These are phyloP conservation scores for Ephialtes manifestator DNA, from an alignment of 2,888 invertebrate genomes.

Conservation along the genomic window DNA sequence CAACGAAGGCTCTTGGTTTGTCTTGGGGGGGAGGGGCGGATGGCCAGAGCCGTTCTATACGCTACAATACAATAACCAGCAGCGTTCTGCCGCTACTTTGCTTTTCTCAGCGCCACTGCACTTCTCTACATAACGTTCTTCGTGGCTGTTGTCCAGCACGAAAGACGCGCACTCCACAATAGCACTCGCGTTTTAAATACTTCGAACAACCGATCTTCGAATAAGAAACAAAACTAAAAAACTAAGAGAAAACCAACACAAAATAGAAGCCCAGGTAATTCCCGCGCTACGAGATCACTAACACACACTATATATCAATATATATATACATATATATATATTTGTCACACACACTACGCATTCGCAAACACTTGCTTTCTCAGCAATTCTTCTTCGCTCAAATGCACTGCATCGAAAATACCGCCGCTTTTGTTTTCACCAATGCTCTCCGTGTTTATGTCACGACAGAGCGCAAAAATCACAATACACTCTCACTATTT, in stretches of 20 bases:
- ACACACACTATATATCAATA: slow-evolving; percentile 3
- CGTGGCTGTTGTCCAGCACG: neutral
- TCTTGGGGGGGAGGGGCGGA: slow-evolving; percentile 8
- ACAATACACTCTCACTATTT: slow-evolving; percentile 18
- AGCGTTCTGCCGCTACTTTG: neutral
- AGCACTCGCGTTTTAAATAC: slow-evolving; percentile 7
- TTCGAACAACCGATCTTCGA: neutral
- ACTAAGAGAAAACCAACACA: slow-evolving; percentile 12
- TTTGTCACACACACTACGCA: slow-evolving; percentile 17
- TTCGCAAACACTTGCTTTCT: slow-evolving; percentile 11
- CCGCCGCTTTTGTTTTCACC: neutral
- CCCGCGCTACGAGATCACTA: slow-evolving; percentile 7
- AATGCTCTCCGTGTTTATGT: neutral
- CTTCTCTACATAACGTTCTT: neutral
- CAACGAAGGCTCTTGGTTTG: slow-evolving; percentile 43
- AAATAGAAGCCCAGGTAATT: neutral
- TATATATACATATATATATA: slow-evolving; percentile 6
- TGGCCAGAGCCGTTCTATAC: neutral
- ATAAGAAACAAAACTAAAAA: too few relatives aligned
- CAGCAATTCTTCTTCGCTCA: neutral
- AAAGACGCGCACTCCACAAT: neutral
- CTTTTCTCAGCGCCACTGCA: neutral
- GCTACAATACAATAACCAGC: neutral
- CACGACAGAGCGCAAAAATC: neutral
- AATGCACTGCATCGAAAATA: neutral